phyloP scores from a whole-genome alignment of 1,140 invertebrate species.

The Drosophila nigrodunni region DNA sequence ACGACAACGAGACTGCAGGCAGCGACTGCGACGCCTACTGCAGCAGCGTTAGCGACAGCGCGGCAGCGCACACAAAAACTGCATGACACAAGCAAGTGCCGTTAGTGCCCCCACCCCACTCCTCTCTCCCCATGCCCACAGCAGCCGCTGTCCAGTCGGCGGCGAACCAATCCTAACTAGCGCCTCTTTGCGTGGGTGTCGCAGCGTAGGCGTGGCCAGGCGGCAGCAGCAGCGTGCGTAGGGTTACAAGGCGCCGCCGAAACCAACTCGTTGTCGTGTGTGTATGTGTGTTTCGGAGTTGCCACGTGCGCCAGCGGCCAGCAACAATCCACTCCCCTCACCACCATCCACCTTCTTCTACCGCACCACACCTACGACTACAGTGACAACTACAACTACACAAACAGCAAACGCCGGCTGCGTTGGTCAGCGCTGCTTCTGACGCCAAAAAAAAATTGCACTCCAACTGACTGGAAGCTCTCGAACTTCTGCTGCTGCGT shows the following conservation, averaged over 20 bases:
- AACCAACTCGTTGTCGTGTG: conserved; percentile 32
- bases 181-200: conserved; percentile 75
- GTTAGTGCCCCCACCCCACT: background rate
- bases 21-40: conserved; percentile 26
- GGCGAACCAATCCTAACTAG: conserved; percentile 79
- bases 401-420: conserved; percentile 23
- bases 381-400: background rate
- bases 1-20: conserved; percentile 23
- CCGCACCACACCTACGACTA: conserved; percentile 13
- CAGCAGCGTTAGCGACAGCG: conserved; percentile 14
- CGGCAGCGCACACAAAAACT: conserved; percentile 9
- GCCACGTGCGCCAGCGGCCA: conserved; percentile 66
- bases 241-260: conserved; percentile 45
- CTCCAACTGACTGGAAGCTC: conserved; percentile 44
- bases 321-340: conserved; percentile 7
- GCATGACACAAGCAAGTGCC: conserved; percentile 27
- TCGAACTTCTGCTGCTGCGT: conserved; percentile 14
- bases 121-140: background rate
- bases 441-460: conserved; percentile 30
- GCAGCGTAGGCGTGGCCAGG: conserved; percentile 78
- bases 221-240: conserved; percentile 44
- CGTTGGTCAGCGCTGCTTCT: conserved; percentile 41
- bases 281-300: conserved; percentile 39
- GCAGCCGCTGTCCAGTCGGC: conserved; percentile 59
- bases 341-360: background rate